A percentile compares a stretch with the other conserved stretches of the same genome.
Conservation (phyloP, 2,888 invertebrate species). For the Frankliniella fusca region DNA sequence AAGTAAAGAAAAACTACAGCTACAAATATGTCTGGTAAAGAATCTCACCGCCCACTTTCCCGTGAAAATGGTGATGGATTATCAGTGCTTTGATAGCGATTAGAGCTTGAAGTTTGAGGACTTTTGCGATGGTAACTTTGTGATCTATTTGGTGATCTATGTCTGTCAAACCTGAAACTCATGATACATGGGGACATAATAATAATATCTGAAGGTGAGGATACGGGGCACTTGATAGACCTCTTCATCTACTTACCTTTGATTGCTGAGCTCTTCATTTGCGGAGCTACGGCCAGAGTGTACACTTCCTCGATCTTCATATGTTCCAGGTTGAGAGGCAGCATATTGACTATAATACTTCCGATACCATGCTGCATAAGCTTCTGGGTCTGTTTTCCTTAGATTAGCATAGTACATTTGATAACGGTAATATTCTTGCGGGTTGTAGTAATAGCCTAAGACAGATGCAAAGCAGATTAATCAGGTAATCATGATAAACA, state of each 20-base stretch:
- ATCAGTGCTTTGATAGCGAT: conserved; percentile 20
- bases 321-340: conserved; percentile 41
- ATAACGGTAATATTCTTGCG: conserved; percentile 57
- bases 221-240: background rate
- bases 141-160: background rate
- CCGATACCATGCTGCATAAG: conserved; percentile 73
- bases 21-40: background rate
- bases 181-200: too few relatives aligned
- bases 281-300: conserved; percentile 81
- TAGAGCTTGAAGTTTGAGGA: conserved; percentile 14
- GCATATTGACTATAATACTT: conserved; percentile 51
- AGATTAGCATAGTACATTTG: conserved; percentile 69
- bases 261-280: conserved; percentile 51
- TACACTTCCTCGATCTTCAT: conserved; percentile 69
- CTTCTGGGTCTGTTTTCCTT: conserved; percentile 70
- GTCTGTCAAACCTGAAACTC: conserved; percentile 29
- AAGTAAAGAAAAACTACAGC: conserved; percentile 42
- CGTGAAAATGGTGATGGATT: conserved; percentile 22
- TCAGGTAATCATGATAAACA: conserved; percentile 36
- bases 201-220: too few relatives aligned
- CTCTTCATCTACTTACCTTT: background rate
- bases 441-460: conserved; percentile 51
- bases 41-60: conserved; percentile 11
- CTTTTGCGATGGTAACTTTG: conserved; percentile 4
- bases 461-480: conserved; percentile 33